Evolutionary conservation across 2,113 vertebrate genomes (phyloP).

Genomic region (Pelodiscus sinensis): DNA sequence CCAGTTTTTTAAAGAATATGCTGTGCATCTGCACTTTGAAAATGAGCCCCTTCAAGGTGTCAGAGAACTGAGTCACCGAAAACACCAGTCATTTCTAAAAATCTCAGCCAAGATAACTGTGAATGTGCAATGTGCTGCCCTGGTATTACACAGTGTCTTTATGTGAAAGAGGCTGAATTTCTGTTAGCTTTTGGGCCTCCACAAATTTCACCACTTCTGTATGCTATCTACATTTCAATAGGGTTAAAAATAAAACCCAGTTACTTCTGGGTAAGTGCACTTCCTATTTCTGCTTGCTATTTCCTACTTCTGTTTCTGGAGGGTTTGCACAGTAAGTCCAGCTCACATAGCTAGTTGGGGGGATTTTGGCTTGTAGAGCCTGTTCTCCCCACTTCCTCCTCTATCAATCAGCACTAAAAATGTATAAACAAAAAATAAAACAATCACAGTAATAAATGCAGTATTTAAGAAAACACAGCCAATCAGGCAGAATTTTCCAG

Average conservation of each 20-base stretch:
- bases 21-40: not conserved
- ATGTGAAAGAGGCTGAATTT: not conserved
- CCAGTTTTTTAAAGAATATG: not conserved
- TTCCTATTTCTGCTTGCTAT: slow-evolving; percentile 54
- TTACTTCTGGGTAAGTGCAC: slow-evolving; percentile 31
- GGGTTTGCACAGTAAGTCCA: slow-evolving; percentile 4
- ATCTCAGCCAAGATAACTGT: not conserved
- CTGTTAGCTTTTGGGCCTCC: not conserved
- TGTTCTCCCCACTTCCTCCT: not conserved
- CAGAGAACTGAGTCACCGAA: not conserved
- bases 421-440: not conserved
- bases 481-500: not conserved
- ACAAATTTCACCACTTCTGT: slow-evolving; percentile 57
- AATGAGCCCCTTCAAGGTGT: not conserved
- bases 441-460: not conserved
- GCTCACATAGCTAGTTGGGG: not conserved
- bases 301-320: slow-evolving; percentile 69
- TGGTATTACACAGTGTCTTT: not conserved
- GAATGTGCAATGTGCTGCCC: accelerated
- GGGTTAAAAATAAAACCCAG: slow-evolving; percentile 68
- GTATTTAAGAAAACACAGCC: not conserved
- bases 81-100: not conserved
- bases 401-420: not conserved
- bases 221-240: slow-evolving; percentile 56
- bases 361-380: not conserved